Base-by-base conservation (phyloP, 2,113 vertebrate genomes). In the Lampris incognitus region DNA sequence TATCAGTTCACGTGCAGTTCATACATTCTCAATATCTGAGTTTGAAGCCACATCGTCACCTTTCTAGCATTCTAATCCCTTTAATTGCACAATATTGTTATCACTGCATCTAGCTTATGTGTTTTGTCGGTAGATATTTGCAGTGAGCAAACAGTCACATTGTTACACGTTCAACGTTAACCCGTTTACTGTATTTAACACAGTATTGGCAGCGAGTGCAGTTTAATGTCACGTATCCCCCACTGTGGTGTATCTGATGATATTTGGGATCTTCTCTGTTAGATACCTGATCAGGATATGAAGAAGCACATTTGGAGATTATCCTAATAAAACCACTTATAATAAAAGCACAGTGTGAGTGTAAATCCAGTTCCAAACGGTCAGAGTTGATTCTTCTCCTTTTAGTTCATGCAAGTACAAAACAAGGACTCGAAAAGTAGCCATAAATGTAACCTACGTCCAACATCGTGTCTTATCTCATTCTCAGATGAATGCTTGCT, bases 161-260 rank as follows among this genome's bases (percentile, higher is more conserved):
- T 62, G 39, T 71, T 50, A 56, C 37, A 48, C 69, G 69, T 59
- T 76, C 74, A 62, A 55, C 9, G n/a, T 52, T 9, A 74, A 70
- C 39, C 64, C 51, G n/a, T 39, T 38, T 2, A 38, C 39, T 54
- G 8, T 56, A 38, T 38, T n/a, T 46, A 13, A 13, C 8, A 54
- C 3, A 11, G 51, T n/a, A 54, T 13, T 54, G 5, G 51, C 10
- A 11, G 8, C 5, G 7, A 2, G 7, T 46, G 44, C 44, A 46
- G 4, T 46, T 6, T 46, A 46, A 46, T 46, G 6, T 46, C 44
- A 54, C 51, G 11, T 54, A 5, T 4, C 10, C 11, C 8, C 51
- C n/a, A 1, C 4, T 54, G 51, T 54, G 10, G 10, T 54, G 10
- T 54, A 54, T 4, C 51, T 54, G 9, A 13, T 54, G 10, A 54